These are phyloP conservation scores for Bolborhynchus lineola DNA, from an alignment of 2,113 vertebrate genomes.

Conservation along the genomic window DNA sequence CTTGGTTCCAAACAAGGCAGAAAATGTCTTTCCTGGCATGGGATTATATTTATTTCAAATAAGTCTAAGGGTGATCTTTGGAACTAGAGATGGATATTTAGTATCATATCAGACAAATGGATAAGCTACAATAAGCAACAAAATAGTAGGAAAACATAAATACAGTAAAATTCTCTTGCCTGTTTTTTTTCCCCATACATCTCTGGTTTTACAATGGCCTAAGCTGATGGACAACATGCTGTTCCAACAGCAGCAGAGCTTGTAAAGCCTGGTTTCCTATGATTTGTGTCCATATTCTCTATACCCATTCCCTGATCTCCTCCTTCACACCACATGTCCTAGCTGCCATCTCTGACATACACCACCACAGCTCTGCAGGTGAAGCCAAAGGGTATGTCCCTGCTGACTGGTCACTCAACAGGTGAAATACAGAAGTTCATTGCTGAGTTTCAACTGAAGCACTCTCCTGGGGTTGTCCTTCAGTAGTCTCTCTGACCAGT, in stretches of 20 bases:
- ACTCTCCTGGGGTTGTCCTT: neutral
- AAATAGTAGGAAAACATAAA: neutral
- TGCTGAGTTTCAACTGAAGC: neutral
- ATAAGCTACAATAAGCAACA: neutral
- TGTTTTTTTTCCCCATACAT: neutral
- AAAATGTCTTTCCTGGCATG: neutral
- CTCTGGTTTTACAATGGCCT: neutral
- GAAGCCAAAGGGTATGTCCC: fast-evolving
- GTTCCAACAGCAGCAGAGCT: neutral
- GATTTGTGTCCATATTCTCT: neutral
- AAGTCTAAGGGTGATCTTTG: neutral
- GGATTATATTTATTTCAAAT: neutral
- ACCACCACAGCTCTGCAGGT: neutral
- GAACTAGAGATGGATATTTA: neutral
- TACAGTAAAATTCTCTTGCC: neutral
- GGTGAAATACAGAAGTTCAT: neutral
- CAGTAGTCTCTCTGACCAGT: neutral
- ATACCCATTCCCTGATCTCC: neutral
- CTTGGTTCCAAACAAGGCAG: neutral
- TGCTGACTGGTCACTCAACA: neutral
- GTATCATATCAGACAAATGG: neutral
- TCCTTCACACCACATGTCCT: neutral
- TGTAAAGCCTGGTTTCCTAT: neutral
- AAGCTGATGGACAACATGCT: fast-evolving
- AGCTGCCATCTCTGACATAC: neutral